These are phyloP conservation scores for Hippocampus zosterae DNA, from an alignment of 2,113 vertebrate species.

Conservation along the genomic window DNA sequence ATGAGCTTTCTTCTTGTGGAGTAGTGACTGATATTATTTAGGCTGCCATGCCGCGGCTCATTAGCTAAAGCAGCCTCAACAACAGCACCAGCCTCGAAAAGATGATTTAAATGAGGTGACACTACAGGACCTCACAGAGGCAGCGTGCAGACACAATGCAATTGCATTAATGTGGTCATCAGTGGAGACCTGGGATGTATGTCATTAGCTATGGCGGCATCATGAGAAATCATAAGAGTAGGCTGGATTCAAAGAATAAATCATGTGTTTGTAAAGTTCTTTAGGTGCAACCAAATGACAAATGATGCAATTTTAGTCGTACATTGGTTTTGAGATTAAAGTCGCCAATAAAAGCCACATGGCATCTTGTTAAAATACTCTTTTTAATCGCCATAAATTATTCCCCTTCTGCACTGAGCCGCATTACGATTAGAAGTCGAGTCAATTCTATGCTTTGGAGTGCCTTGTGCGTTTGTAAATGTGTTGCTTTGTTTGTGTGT, in stretches of 20 bases:
- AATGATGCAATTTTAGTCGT: constrained; percentile 12
- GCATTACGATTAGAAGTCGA: neutral
- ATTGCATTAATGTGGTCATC: constrained; percentile 40
- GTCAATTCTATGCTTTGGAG: neutral
- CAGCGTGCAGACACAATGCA: constrained; percentile 24
- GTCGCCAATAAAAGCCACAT: constrained; percentile 6
- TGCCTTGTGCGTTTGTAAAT: neutral
- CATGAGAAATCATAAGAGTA: constrained; percentile 14
- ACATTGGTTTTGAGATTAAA: constrained; percentile 11
- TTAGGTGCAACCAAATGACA: constrained; percentile 15
- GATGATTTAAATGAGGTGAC: constrained; percentile 53
- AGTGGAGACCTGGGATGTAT: constrained; percentile 12
- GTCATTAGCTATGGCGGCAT: neutral
- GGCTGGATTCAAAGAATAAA: constrained; percentile 25
- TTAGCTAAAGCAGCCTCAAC: constrained; percentile 56
- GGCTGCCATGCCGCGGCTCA: constrained; percentile 52
- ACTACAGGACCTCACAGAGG: constrained; percentile 43
- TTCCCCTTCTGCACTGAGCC: neutral
- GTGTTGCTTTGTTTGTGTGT: neutral
- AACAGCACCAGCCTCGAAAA: constrained; percentile 52
- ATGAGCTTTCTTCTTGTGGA: constrained; percentile 52
- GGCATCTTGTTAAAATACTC: constrained; percentile 22
- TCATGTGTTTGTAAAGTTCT: constrained; percentile 10
- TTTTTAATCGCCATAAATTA: neutral
- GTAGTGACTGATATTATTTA: constrained; percentile 54